A percentile compares a stretch with the other conserved stretches of the same genome.
Conservation (phyloP, 1,140 invertebrate genomes). For the Ericerus pela region DNA sequence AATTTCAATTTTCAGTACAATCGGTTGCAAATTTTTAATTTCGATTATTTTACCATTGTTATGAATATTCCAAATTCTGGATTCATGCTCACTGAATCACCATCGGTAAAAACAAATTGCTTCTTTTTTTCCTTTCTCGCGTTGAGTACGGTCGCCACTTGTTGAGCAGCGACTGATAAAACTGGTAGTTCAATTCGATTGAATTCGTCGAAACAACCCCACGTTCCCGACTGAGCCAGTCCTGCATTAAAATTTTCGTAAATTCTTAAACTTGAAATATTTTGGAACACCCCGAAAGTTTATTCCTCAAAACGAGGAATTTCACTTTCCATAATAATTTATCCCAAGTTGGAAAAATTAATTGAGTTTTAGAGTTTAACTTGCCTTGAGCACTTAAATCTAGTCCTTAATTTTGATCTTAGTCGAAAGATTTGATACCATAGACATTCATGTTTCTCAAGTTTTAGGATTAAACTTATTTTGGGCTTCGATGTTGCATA, state of each 20-base stretch:
- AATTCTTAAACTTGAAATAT: not conserved
- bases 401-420: no score
- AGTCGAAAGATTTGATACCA: no score
- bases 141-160: conserved; percentile 79
- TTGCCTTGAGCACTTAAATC: no score
- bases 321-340: no score
- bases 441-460: no score
- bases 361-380: no score
- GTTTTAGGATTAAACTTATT: no score
- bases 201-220: conserved; percentile 96
- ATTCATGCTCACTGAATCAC: conserved; percentile 82
- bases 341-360: no score
- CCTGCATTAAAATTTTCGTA: conserved; percentile 34
- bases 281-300: no score
- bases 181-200: conserved; percentile 92
- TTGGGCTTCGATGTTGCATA: no score
- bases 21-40: not conserved
- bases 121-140: conserved; percentile 85
- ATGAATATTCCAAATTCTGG: conserved; percentile 94
- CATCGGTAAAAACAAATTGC: conserved; percentile 83
- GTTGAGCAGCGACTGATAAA: conserved; percentile 88
- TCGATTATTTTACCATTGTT: conserved; percentile 74
- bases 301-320: no score
- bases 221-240: conserved; percentile 84
- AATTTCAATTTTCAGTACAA: not conserved